These are phyloP conservation scores for Petrophora chlorosata DNA, from an alignment of 2,888 invertebrate species.

Conservation along the genomic window DNA sequence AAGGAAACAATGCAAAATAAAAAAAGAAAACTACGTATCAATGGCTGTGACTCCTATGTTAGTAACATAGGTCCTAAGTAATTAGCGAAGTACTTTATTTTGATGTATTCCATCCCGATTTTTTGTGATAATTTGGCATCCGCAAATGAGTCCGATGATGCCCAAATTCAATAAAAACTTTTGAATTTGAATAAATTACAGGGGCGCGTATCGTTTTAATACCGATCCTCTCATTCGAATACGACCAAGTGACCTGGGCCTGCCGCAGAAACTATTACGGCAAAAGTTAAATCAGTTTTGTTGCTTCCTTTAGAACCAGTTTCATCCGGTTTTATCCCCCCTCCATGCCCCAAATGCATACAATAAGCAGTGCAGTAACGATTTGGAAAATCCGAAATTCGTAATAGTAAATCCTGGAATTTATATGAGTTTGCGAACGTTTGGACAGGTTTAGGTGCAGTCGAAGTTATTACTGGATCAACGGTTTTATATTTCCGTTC, in stretches of 20 bases:
- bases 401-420: slow-evolving; percentile 33
- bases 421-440: slow-evolving; percentile 24
- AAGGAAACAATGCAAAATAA: too few relatives aligned
- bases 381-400: slow-evolving; percentile 19
- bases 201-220: slow-evolving; percentile 30
- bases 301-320: slow-evolving; percentile 49
- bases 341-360: slow-evolving; percentile 36
- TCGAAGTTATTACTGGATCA: slow-evolving; percentile 17
- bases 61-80: too few relatives aligned
- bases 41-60: too few relatives aligned
- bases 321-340: slow-evolving; percentile 40
- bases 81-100: too few relatives aligned
- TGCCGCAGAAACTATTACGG: slow-evolving; percentile 65
- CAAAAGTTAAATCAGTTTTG: slow-evolving; percentile 73
- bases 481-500: slow-evolving; percentile 23
- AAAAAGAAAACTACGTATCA: too few relatives aligned
- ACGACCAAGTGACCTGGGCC: slow-evolving; percentile 38
- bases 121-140: too few relatives aligned
- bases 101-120: too few relatives aligned
- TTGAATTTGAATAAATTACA: too few relatives aligned
- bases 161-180: too few relatives aligned
- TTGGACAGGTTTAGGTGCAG: slow-evolving; percentile 24
- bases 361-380: slow-evolving; percentile 34
- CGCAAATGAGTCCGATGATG: too few relatives aligned
- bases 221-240: slow-evolving; percentile 30